Evolutionary conservation across 2,113 vertebrate species (phyloP).

Genomic region (Pavo muticus): DNA sequence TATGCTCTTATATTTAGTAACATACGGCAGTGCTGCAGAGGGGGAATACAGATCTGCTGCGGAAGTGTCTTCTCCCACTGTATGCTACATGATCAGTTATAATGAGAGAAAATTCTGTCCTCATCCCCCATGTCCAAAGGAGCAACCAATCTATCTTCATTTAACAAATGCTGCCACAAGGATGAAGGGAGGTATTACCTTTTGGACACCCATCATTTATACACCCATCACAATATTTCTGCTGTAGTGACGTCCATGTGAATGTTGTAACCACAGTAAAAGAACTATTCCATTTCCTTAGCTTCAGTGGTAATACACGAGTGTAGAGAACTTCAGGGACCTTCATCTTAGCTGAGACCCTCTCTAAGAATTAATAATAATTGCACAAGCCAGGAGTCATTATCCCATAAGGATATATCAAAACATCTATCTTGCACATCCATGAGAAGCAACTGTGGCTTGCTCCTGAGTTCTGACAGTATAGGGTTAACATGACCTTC

Average conservation of each 20-base stretch:
- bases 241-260: not conserved
- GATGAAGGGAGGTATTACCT: slow-evolving; percentile 52
- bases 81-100: not conserved
- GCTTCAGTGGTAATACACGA: not conserved
- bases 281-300: not conserved
- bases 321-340: not conserved
- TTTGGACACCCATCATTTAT: slow-evolving; percentile 16
- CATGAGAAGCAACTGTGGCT: not conserved
- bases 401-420: not conserved
- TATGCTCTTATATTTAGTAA: not conserved
- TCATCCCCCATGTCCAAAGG: not conserved
- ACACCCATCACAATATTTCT: slow-evolving; percentile 4
- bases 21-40: not conserved
- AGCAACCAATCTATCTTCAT: not conserved
- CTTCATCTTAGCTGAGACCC: not conserved
- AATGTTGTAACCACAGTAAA: not conserved
- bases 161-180: not conserved
- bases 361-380: not conserved
- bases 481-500: not conserved
- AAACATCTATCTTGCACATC: not conserved
- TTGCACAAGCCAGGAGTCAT: not conserved
- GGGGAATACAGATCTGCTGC: not conserved
- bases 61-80: not conserved
- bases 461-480: not conserved
- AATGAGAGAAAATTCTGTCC: not conserved